Conservation (phyloP, 2,797 vertebrate genomes). For the Ibycter americanus region DNA sequence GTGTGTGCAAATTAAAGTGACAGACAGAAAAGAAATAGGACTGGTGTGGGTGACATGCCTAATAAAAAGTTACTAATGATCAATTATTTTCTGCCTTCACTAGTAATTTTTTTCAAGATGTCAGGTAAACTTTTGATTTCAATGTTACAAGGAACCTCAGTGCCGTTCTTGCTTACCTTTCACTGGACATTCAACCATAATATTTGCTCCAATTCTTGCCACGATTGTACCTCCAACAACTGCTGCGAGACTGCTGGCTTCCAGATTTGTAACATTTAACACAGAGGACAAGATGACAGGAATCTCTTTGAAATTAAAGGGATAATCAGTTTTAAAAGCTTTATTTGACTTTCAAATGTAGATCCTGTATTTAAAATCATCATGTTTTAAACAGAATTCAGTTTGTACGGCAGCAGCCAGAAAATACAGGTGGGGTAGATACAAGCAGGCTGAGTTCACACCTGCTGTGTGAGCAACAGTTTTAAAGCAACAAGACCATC, state of each 20-base stretch:
- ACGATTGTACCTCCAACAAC: slow-evolving; percentile 80
- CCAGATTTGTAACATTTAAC: slow-evolving; percentile 76
- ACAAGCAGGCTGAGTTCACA: not conserved
- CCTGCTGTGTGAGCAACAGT: not conserved
- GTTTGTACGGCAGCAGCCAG: not conserved
- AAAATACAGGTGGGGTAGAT: not conserved
- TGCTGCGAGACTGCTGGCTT: slow-evolving; percentile 61
- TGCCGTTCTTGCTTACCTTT: slow-evolving; percentile 77
- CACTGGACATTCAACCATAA: slow-evolving; percentile 84
- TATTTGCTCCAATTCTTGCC: slow-evolving; percentile 70
- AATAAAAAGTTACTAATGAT: slow-evolving; percentile 1
- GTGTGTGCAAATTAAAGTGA: not conserved
- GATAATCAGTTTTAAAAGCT: slow-evolving; percentile 14
- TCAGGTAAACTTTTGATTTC: not conserved
- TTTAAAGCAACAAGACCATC: not conserved
- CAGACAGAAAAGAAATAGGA: not conserved
- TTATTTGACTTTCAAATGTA: not conserved
- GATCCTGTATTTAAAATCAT: not conserved
- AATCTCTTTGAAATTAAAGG: slow-evolving; percentile 77
- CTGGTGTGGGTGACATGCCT: not conserved
- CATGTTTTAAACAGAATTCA: not conserved
- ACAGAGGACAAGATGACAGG: slow-evolving; percentile 78
- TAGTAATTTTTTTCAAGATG: not conserved
- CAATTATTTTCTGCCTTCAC: not conserved
- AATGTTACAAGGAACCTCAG: not conserved